Evolutionary conservation across 2,113 vertebrate species (phyloP).

Genomic region (Neoarius graeffei): DNA sequence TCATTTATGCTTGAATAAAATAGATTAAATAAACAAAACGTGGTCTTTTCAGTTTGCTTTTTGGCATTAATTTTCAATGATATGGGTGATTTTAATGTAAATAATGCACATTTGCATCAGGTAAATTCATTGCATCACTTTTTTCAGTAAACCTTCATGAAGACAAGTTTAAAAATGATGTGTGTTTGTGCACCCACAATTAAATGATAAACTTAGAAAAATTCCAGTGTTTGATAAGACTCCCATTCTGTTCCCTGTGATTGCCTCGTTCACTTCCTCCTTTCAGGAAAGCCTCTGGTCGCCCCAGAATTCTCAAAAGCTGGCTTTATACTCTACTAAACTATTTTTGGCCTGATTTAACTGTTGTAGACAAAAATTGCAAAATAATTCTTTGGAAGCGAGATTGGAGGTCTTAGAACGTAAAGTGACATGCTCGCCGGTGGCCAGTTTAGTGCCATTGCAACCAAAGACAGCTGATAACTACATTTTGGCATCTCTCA

Average conservation of each 20-base stretch:
- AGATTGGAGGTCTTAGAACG: not conserved
- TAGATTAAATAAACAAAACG: conserved; percentile 10
- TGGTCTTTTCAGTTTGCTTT: not conserved
- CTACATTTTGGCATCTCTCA: not conserved
- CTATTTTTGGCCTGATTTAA: not conserved
- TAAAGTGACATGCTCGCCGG: not conserved
- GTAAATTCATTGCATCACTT: not conserved
- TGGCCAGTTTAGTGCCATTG: not conserved
- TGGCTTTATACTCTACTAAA: not conserved
- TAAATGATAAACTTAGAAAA: not conserved
- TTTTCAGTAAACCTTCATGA: not conserved
- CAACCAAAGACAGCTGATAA: not conserved
- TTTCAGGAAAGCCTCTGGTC: not conserved
- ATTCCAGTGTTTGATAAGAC: not conserved
- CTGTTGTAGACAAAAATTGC: not conserved
- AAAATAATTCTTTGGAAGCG: not conserved
- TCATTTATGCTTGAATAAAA: conserved; percentile 12
- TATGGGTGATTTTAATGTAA: not conserved
- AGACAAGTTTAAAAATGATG: not conserved
- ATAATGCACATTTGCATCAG: not conserved
- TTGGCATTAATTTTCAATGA: not conserved
- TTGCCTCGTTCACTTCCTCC: not conserved
- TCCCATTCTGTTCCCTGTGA: not conserved
- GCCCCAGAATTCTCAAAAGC: not conserved
- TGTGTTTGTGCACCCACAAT: not conserved